A percentile compares a stretch with the other conserved stretches of the same genome.
phyloP scores from a whole-genome alignment of 2,113 vertebrate species.

The Rana temporaria region DNA sequence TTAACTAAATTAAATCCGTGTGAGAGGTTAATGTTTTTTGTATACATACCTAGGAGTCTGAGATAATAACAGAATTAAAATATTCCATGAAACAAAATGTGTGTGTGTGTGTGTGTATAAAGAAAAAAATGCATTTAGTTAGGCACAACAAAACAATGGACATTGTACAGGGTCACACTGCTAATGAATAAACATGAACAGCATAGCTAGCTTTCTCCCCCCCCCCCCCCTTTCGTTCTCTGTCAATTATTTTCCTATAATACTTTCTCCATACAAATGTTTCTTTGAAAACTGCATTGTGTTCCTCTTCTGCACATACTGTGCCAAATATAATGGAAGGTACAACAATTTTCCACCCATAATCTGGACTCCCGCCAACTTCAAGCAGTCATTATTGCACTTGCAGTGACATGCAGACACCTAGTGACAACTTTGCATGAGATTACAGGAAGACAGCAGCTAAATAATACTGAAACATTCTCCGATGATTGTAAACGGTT shows the following conservation, averaged over 20 bases:
- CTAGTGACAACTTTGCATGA: not conserved
- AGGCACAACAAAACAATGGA: not conserved
- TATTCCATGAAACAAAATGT: no score
- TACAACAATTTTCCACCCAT: not conserved
- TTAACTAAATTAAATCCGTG: no score
- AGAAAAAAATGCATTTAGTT: not conserved
- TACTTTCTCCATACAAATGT: not conserved
- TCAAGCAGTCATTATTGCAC: constrained; percentile 3
- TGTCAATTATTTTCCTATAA: no score
- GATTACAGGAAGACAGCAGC: not conserved
- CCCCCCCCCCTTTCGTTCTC: not conserved
- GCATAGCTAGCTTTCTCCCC: not conserved
- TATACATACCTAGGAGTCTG: no score
- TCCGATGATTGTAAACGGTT: not conserved
- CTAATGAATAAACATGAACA: not conserved
- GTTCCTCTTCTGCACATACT: not conserved
- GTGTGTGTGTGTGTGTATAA: not conserved
- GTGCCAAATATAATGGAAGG: not conserved
- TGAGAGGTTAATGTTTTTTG: no score
- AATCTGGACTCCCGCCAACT: not conserved
- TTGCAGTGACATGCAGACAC: not conserved
- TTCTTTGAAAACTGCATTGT: not conserved
- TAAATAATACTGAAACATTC: constrained; percentile 1
- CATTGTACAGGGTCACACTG: not conserved
- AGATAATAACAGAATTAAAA: no score